A percentile compares a stretch with the other conserved stretches of the same genome.
Conservation (phyloP, 2,888 invertebrate genomes). For the Standfussiana lucernea region DNA sequence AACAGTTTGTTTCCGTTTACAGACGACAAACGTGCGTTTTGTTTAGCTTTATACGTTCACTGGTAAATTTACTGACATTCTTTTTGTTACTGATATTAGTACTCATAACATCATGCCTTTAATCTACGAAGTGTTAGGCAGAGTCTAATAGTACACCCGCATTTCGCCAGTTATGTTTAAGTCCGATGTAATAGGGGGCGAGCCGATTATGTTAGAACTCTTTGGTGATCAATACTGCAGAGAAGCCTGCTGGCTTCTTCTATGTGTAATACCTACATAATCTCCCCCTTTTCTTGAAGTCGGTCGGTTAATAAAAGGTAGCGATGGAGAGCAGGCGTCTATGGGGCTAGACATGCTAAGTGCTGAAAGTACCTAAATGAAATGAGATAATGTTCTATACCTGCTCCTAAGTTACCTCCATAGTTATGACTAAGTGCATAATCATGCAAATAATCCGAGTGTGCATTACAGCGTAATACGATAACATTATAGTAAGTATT, state of each 20-base stretch:
- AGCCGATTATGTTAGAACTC: not conserved
- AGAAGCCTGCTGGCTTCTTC: not conserved
- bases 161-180: too few species aligned
- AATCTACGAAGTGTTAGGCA: too few species aligned
- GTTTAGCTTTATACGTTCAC: constrained; percentile 25
- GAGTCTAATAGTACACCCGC: too few species aligned
- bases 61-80: not conserved
- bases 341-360: not conserved
- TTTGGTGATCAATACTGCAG: not conserved
- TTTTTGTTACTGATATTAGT: not conserved
- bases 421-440: not conserved
- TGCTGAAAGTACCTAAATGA: not conserved
- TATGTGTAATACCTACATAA: not conserved
- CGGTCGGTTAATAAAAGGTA: not conserved
- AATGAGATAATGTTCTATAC: not conserved
- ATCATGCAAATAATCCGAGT: not conserved
- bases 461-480: not conserved
- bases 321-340: not conserved
- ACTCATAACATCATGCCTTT: too few species aligned
- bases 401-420: not conserved
- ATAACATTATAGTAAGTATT: not conserved
- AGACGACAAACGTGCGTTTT: constrained; percentile 41
- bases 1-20: constrained; percentile 59
- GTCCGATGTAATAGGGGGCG: too few species aligned
- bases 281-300: not conserved